These are phyloP conservation scores for Pleuronectes platessa DNA, from an alignment of 2,113 vertebrate species.

Conservation along the genomic window DNA sequence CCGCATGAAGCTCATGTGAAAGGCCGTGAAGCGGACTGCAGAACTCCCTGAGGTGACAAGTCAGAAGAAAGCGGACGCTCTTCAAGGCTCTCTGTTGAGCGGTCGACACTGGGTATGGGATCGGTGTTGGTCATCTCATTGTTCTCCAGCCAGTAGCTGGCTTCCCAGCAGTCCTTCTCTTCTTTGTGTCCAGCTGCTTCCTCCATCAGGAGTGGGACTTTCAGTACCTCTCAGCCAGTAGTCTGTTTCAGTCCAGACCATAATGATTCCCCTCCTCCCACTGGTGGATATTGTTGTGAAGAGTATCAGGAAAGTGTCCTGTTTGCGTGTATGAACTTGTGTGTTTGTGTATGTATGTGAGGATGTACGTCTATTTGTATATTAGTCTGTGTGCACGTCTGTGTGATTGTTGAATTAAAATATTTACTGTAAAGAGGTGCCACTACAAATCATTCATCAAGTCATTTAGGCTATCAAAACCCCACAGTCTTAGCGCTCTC, in stretches of 20 bases:
- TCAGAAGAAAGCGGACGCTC: constrained; percentile 32
- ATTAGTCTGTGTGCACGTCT: constrained; percentile 17
- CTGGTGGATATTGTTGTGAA: constrained; percentile 66
- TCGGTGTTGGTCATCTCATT: constrained; percentile 62
- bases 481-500: constrained; percentile 50
- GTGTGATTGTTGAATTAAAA: constrained; percentile 41
- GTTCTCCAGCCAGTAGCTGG: constrained; percentile 68
- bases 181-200: constrained; percentile 82
- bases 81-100: constrained; percentile 26
- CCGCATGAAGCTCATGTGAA: constrained; percentile 19
- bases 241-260: constrained; percentile 62
- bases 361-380: background rate
- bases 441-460: constrained; percentile 64
- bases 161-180: constrained; percentile 66
- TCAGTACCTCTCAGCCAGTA: constrained; percentile 67
- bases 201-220: constrained; percentile 74
- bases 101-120: constrained; percentile 8
- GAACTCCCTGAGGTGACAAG: constrained; percentile 36
- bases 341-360: constrained; percentile 13
- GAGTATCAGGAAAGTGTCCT: constrained; percentile 72
- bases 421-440: constrained; percentile 68
- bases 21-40: constrained; percentile 59
- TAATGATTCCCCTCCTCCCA: constrained; percentile 56
- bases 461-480: constrained; percentile 54
- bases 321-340: constrained; percentile 49